These are phyloP conservation scores for Cyrtodaria siliqua DNA, from an alignment of 2,888 invertebrate genomes.

Conservation along the genomic window DNA sequence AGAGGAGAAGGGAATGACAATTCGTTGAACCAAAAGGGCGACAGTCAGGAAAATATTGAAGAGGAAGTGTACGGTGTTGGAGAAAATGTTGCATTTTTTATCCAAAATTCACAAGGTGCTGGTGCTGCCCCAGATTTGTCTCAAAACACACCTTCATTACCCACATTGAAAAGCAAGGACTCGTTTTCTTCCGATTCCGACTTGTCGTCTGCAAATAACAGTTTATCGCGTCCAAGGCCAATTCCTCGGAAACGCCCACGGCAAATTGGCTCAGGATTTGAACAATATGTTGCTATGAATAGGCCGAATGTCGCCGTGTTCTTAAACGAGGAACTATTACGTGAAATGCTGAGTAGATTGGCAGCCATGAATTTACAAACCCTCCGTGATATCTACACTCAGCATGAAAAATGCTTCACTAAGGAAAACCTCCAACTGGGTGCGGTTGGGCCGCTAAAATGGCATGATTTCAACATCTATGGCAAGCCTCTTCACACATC, in stretches of 20 bases:
- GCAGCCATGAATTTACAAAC: conserved; percentile 77
- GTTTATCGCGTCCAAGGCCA: conserved; percentile 76
- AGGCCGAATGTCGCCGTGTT: conserved; percentile 75
- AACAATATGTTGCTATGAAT: conserved; percentile 83
- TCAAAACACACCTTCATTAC: conserved; percentile 4
- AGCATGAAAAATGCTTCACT: conserved; percentile 75
- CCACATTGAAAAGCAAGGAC: conserved; percentile 49
- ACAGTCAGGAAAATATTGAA: conserved; percentile 6
- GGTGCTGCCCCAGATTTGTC: background rate
- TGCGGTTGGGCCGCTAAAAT: conserved; percentile 73
- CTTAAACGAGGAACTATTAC: conserved; percentile 74
- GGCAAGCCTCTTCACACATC: conserved; percentile 80
- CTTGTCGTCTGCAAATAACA: conserved; percentile 68
- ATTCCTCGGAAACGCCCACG: conserved; percentile 75
- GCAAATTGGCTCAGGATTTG: conserved; percentile 70
- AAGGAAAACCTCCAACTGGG: conserved; percentile 70
- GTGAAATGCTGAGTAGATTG: conserved; percentile 74
- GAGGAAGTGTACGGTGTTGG: conserved; percentile 49
- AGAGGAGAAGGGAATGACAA: background rate
- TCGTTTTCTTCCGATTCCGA: conserved; percentile 71
- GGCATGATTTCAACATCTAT: conserved; percentile 79
- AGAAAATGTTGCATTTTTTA: background rate
- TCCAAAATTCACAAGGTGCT: background rate
- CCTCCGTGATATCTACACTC: conserved; percentile 77
- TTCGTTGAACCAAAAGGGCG: background rate